Evolutionary conservation across 2,113 vertebrate genomes (phyloP), one percentile per base, ranked within the genome.

Genomic region (Spilogale gracilis): DNA sequence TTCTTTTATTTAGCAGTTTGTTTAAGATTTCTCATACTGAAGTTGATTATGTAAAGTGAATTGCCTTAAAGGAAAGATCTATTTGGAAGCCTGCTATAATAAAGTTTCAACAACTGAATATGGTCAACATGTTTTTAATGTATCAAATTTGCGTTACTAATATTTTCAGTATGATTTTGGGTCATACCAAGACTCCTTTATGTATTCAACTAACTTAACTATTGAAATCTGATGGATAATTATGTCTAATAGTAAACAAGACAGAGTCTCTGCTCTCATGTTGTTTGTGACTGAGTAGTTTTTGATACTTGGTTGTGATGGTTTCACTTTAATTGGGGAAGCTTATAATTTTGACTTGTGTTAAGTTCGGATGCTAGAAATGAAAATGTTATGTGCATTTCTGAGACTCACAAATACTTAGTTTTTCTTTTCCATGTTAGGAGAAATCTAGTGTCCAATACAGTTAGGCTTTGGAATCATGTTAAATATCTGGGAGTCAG

Each of bases 391-490:
- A 74, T 43, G 27, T 71, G 4, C 20, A 5, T 25, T 91, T 90
- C 17, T 50, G 56, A 86, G 71, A 71, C 10, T 79, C 76, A 78
- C 21, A 71, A 80, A 65, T 14, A 52, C 38, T 50, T 69, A 27
- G 10, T 84, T 89, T 96, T 89, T 61, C 11, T 79, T 94, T 80
- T 54, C 21, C 27, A 43, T 32, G 89, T 43, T 78, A n/a, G 82
- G 56, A 67, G 43, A 71, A 91, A 88, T 76, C 30, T n/a, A 52
- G 38, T 88, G 48, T 20, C 23, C 48, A 67, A 74, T 56, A 60
- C 21, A 30, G 14, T 61, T 27, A 60, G 63, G 30, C 16, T 89
- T 92, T 74, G 45, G 9, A 60, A 61, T 52, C 74, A 84, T 73
- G 11, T 38, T 73, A 32, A 76, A 61, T 54, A 43, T 81, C 45